Conservation (phyloP, 2,113 vertebrate genomes). For the Esox niger region DNA sequence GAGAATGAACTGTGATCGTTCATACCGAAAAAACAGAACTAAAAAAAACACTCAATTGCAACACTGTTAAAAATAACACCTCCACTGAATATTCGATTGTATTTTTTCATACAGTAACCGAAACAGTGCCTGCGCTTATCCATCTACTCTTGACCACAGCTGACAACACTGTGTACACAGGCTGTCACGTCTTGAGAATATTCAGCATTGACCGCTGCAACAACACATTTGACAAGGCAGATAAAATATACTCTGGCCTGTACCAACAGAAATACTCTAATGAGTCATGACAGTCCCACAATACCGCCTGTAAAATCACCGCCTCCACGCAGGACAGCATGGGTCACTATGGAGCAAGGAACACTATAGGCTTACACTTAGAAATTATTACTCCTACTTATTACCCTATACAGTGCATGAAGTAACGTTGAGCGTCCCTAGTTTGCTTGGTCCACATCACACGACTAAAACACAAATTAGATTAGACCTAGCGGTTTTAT, state of each 20-base stretch:
- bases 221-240: neutral
- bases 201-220: slow-evolving; percentile 14
- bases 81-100: neutral
- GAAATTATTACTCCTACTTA: no score
- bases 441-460: no score
- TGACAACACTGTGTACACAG: slow-evolving; percentile 36
- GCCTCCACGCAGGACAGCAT: no score
- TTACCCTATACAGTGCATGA: no score
- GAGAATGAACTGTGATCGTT: neutral
- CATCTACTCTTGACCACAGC: slow-evolving; percentile 11
- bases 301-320: no score
- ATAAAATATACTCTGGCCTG: neutral
- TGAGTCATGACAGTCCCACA: neutral
- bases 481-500: no score
- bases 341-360: no score
- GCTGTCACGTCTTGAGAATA: slow-evolving; percentile 36
- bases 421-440: no score
- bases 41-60: neutral
- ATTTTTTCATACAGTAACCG: slow-evolving; percentile 25
- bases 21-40: neutral
- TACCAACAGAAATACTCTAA: slow-evolving; percentile 27
- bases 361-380: no score
- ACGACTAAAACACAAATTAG: no score
- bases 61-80: neutral
- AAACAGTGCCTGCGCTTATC: slow-evolving; percentile 19